Percentiles rank a stretch among this genome's conserved stretches.
These are phyloP conservation scores for Ischnus inquisitorius DNA, from an alignment of 2,888 invertebrate genomes.

Conservation along the genomic window DNA sequence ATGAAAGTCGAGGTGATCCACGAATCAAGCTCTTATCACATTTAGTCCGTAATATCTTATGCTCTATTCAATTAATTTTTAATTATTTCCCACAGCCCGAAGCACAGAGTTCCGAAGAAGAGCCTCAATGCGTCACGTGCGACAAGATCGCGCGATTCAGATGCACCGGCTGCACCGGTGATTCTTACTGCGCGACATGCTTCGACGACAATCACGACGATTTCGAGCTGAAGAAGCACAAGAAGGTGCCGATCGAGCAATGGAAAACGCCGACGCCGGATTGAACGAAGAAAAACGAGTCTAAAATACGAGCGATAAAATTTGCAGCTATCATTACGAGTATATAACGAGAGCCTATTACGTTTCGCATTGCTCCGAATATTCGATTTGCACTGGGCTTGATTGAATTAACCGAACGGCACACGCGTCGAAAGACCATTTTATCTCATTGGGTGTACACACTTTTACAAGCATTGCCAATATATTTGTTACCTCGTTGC, in stretches of 20 bases:
- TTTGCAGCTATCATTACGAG: slow-evolving; percentile 11
- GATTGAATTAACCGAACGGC: slow-evolving; percentile 13
- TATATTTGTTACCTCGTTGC: slow-evolving; percentile 52
- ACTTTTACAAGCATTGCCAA: slow-evolving; percentile 38
- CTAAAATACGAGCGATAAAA: neutral
- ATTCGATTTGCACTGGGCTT: slow-evolving; percentile 44
- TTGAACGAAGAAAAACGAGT: slow-evolving; percentile 17
- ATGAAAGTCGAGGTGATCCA: slow-evolving; percentile 76
- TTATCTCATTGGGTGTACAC: slow-evolving; percentile 27
- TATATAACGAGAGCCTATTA: slow-evolving; percentile 45
- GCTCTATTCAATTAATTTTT: neutral
- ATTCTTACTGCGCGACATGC: slow-evolving; percentile 93
- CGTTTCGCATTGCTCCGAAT: slow-evolving; percentile 19
- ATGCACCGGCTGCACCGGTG: slow-evolving; percentile 92
- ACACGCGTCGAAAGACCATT: neutral
- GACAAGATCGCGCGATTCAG: slow-evolving; percentile 91
- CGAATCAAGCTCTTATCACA: neutral
- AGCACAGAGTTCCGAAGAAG: slow-evolving; percentile 69
- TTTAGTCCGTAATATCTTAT: neutral
- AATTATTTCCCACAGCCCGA: slow-evolving; percentile 27
- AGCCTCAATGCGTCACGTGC: slow-evolving; percentile 95
- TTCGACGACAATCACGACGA: slow-evolving; percentile 90
- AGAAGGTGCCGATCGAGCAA: slow-evolving; percentile 72
- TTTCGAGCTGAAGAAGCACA: slow-evolving; percentile 85
- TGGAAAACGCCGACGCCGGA: slow-evolving; percentile 51